Percentiles rank a stretch among this genome's conserved stretches.
phyloP scores from a whole-genome alignment of 2,888 invertebrate genomes.

The Archips xylosteana region DNA sequence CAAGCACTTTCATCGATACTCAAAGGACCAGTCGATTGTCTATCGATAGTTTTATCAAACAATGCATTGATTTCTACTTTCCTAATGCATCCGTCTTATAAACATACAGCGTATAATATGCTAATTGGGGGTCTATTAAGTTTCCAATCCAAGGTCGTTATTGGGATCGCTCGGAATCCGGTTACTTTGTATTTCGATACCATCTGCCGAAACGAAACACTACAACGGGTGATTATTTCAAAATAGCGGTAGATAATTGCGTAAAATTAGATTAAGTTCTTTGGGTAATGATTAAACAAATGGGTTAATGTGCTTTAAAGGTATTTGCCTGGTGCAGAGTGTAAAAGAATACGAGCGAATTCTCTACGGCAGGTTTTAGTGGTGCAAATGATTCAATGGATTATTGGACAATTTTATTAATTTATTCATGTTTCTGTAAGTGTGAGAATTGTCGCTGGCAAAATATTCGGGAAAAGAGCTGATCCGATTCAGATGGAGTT shows the following conservation, averaged over 20 bases:
- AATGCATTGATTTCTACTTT: conserved; percentile 39
- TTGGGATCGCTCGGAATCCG: conserved; percentile 30
- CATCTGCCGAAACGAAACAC: conserved; percentile 15
- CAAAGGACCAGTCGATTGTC: conserved; percentile 16
- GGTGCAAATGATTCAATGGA: background rate
- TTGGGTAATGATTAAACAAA: conserved; percentile 6
- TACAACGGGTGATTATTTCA: conserved; percentile 4
- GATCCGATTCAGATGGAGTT: too few relatives aligned
- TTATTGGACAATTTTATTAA: too few relatives aligned
- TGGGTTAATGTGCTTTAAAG: conserved; percentile 7
- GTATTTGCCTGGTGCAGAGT: background rate
- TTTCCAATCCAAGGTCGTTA: conserved; percentile 41
- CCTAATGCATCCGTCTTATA: conserved; percentile 26
- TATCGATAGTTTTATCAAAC: conserved; percentile 6
- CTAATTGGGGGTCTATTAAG: conserved; percentile 20
- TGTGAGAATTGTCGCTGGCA: too few relatives aligned
- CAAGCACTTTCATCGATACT: conserved; percentile 3
- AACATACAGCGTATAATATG: conserved; percentile 20
- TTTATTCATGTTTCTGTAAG: too few relatives aligned
- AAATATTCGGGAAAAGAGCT: too few relatives aligned
- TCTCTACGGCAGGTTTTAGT: background rate
- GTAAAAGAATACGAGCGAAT: background rate
- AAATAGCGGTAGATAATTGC: conserved; percentile 36
- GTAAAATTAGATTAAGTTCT: conserved; percentile 26
- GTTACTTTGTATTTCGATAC: conserved; percentile 14